Evolutionary conservation across 1,140 invertebrate species (phyloP).

Genomic region (Nebria ingens): DNA sequence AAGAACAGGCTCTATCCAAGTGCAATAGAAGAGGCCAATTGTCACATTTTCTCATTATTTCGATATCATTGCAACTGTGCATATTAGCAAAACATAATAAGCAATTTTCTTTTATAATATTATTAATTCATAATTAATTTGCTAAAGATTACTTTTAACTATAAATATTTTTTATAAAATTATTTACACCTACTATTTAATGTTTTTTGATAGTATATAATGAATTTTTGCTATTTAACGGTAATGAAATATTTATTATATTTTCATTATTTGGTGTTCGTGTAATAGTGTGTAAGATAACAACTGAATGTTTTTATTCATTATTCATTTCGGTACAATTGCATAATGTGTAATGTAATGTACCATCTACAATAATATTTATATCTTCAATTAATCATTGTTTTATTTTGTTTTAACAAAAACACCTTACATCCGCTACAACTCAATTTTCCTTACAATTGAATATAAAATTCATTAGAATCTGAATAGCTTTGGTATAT

Average conservation of each 20-base stretch:
- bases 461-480: too few species aligned
- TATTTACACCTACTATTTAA: not conserved
- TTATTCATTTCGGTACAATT: not conserved
- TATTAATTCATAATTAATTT: not conserved
- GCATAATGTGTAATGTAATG: not conserved
- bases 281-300: not conserved
- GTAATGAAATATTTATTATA: not conserved
- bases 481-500: too few species aligned
- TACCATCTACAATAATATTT: constrained; percentile 7
- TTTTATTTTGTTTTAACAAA: constrained; percentile 6
- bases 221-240: not conserved
- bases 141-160: constrained; percentile 5
- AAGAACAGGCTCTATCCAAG: too few species aligned
- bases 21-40: too few species aligned
- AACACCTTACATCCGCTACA: constrained; percentile 2
- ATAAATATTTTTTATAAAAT: constrained; percentile 1
- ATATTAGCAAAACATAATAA: too few species aligned
- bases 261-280: constrained; percentile 8
- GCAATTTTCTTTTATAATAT: not conserved
- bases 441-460: too few species aligned
- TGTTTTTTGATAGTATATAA: not conserved
- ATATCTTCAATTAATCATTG: not conserved
- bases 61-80: too few species aligned
- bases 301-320: constrained; percentile 1
- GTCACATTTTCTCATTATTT: too few species aligned